A percentile compares a stretch with the other conserved stretches of the same genome.
These are phyloP conservation scores for Dyspetes luteomarginatus DNA, from an alignment of 2,888 invertebrate species.

Conservation along the genomic window DNA sequence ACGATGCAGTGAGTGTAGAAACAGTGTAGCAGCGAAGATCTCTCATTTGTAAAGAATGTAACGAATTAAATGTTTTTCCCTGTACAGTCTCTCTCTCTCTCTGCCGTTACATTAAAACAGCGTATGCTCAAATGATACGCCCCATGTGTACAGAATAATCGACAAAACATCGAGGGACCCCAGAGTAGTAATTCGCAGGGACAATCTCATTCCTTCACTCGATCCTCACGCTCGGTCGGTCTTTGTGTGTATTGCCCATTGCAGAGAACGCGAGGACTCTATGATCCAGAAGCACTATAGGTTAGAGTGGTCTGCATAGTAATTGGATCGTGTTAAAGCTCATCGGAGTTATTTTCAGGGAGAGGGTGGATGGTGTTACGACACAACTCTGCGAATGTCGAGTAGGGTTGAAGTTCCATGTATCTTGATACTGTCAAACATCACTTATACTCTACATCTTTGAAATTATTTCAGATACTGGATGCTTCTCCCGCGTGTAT, in stretches of 20 bases:
- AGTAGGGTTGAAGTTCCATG: conserved; percentile 3
- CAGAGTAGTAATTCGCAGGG: not conserved
- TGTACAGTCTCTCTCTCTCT: not conserved
- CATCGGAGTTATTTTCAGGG: conserved; percentile 72
- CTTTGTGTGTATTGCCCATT: conserved; percentile 1
- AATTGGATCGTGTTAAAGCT: conserved; percentile 76
- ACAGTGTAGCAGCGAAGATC: not conserved
- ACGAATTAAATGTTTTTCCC: not conserved
- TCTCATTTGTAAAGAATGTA: not conserved
- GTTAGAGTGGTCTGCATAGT: conserved; percentile 63
- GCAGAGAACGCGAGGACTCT: not conserved
- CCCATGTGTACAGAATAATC: conserved; percentile 12
- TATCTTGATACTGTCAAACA: conserved; percentile 5
- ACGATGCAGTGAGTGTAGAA: not conserved
- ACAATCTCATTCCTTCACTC: not conserved
- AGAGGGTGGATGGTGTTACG: conserved; percentile 21
- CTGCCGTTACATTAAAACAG: not conserved
- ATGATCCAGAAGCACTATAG: conserved; percentile 37
- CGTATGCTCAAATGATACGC: conserved; percentile 1
- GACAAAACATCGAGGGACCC: not conserved
- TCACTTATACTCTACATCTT: not conserved
- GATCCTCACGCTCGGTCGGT: not conserved
- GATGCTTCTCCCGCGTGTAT: not conserved
- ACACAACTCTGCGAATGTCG: conserved; percentile 17
- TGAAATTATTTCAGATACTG: conserved; percentile 23